A percentile compares a stretch with the other conserved stretches of the same genome.
These are phyloP conservation scores for Pimpla rufipes DNA, from an alignment of 2,888 invertebrate genomes.

Conservation along the genomic window DNA sequence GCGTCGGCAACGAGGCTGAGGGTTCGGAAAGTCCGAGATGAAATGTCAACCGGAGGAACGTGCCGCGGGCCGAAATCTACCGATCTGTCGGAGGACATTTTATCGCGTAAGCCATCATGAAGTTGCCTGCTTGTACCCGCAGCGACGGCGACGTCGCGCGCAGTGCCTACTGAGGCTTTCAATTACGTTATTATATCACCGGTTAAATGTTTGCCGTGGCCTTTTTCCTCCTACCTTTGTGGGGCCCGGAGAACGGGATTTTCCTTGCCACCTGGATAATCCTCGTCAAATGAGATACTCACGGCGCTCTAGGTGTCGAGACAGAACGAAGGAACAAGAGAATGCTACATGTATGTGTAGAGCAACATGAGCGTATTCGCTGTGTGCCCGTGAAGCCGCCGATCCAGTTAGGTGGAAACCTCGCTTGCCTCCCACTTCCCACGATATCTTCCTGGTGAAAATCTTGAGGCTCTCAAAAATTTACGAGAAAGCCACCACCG, in stretches of 20 bases:
- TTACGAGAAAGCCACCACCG: conserved; percentile 26
- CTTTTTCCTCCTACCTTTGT: not conserved
- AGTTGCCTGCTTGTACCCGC: conserved; percentile 1
- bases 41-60: conserved; percentile 16
- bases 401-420: conserved; percentile 40
- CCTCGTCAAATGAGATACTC: conserved; percentile 42
- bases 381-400: conserved; percentile 31
- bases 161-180: not conserved
- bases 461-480: conserved; percentile 42
- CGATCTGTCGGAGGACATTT: conserved; percentile 19
- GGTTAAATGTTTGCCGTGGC: not conserved
- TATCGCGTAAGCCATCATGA: conserved; percentile 22
- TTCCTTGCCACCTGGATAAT: conserved; percentile 45
- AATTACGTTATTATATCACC: conserved; percentile 33
- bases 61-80: conserved; percentile 17
- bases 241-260: not conserved
- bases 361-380: conserved; percentile 20
- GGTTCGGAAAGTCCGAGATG: conserved; percentile 5
- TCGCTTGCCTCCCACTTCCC: conserved; percentile 4
- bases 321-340: conserved; percentile 16
- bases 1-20: not conserved
- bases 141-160: not conserved
- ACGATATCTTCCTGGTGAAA: conserved; percentile 3
- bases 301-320: conserved; percentile 1
- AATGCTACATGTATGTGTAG: conserved; percentile 9